phyloP scores from a whole-genome alignment of 1,140 invertebrate species.

The Lamellibrachia luymesi region DNA sequence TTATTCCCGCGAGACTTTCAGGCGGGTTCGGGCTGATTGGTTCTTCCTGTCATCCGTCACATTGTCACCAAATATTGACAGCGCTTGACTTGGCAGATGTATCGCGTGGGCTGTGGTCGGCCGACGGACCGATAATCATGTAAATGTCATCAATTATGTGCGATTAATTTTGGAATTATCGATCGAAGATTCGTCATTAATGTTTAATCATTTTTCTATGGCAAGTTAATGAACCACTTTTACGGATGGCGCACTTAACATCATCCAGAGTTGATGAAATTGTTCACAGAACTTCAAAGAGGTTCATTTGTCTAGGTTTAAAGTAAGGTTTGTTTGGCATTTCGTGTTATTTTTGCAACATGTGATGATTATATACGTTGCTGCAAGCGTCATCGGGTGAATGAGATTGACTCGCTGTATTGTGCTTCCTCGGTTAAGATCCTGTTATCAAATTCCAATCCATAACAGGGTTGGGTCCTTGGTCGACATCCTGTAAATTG shows the following conservation, averaged over 20 bases:
- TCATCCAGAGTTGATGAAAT: neutral
- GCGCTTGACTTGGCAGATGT: neutral
- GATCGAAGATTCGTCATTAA: conserved; percentile 1
- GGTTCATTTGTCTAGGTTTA: neutral
- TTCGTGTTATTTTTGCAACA: neutral
- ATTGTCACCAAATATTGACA: neutral
- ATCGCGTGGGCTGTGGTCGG: neutral
- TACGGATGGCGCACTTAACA: conserved; percentile 3
- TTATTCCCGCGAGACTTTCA: neutral
- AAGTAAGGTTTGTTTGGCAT: neutral
- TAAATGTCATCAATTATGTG: conserved; percentile 5
- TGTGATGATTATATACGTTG: neutral
- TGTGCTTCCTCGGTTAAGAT: neutral
- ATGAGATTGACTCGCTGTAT: neutral
- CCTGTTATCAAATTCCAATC: neutral
- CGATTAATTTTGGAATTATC: neutral
- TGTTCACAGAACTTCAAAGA: neutral
- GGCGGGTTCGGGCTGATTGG: neutral
- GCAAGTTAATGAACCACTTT: neutral
- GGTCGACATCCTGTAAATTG: neutral
- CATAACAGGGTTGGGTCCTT: neutral
- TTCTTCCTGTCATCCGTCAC: conserved; percentile 3
- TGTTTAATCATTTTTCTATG: neutral
- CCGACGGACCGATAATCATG: neutral
- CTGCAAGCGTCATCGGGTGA: neutral